These are phyloP conservation scores for Andrena cerasifolii DNA, from an alignment of 1,140 invertebrate genomes.

Conservation along the genomic window DNA sequence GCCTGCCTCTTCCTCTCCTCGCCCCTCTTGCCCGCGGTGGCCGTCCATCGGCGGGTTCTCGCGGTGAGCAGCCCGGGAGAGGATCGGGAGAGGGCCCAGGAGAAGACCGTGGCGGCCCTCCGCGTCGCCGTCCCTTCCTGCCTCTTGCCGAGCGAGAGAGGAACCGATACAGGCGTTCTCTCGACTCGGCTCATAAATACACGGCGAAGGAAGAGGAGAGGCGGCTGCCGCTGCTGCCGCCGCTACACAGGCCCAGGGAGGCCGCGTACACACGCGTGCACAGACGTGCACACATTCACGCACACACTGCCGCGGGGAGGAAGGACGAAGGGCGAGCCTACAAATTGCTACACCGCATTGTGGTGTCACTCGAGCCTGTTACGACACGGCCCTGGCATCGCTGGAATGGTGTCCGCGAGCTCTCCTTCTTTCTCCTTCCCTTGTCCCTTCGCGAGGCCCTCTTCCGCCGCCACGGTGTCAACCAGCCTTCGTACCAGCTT, in stretches of 20 bases:
- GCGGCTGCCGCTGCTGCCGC: slow-evolving; percentile 21
- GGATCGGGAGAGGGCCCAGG: no score
- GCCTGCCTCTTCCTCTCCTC: slow-evolving; percentile 8
- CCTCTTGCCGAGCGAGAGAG: slow-evolving; percentile 47
- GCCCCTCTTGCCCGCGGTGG: slow-evolving; percentile 1
- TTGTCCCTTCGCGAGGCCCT: slow-evolving; percentile 19
- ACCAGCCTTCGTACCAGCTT: slow-evolving; percentile 46
- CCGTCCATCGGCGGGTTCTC: slow-evolving; percentile 3
- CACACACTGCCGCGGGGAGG: slow-evolving; percentile 54
- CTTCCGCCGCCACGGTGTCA: slow-evolving; percentile 46
- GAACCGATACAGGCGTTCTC: slow-evolving; percentile 61
- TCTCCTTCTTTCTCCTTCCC: slow-evolving; percentile 50
- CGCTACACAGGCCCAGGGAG: slow-evolving; percentile 34
- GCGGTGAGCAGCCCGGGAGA: neutral
- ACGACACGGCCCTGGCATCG: slow-evolving; percentile 81
- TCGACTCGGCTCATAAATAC: slow-evolving; percentile 68
- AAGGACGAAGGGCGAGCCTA: slow-evolving; percentile 81
- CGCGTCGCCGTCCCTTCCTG: slow-evolving; percentile 49
- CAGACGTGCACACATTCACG: no score
- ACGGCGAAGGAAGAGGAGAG: slow-evolving; percentile 46
- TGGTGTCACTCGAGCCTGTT: slow-evolving; percentile 81
- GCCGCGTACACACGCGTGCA: no score
- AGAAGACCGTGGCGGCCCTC: neutral
- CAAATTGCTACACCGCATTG: slow-evolving; percentile 83
- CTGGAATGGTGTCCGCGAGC: slow-evolving; percentile 80